A percentile compares a stretch with the other conserved stretches of the same genome.
phyloP scores from a whole-genome alignment of 2,888 invertebrate genomes.

The Sclerodermus sp. region DNA sequence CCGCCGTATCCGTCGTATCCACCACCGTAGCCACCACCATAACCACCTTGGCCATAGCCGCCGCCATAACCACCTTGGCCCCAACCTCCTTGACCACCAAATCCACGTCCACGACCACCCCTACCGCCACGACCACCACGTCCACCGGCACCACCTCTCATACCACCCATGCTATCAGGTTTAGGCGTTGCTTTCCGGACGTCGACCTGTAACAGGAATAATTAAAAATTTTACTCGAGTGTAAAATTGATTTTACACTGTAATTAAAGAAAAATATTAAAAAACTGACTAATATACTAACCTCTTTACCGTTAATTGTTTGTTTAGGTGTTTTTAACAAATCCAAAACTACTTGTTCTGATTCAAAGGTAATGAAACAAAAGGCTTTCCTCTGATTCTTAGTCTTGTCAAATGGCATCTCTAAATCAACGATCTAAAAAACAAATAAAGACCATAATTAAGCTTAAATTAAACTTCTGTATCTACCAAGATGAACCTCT shows the following conservation, averaged over 20 bases:
- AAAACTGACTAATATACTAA: slow-evolving; percentile 50
- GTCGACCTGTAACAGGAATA: slow-evolving; percentile 73
- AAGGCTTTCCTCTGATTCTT: slow-evolving; percentile 96
- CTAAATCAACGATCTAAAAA: slow-evolving; percentile 87
- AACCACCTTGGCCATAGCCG: slow-evolving; percentile 70
- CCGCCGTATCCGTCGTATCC: slow-evolving; percentile 74
- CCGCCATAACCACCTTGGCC: slow-evolving; percentile 69
- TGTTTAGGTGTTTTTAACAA: slow-evolving; percentile 90
- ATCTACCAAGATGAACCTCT: too few relatives aligned
- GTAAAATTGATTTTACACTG: slow-evolving; percentile 1
- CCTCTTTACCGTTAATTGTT: slow-evolving; percentile 90
- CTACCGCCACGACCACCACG: slow-evolving; percentile 70
- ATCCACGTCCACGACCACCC: slow-evolving; percentile 61
- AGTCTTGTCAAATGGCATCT: slow-evolving; percentile 96
- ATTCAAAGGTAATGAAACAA: slow-evolving; percentile 97
- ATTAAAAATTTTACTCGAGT: slow-evolving; percentile 44
- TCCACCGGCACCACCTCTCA: slow-evolving; percentile 67
- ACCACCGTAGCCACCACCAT: slow-evolving; percentile 74
- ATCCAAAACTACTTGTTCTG: slow-evolving; percentile 91
- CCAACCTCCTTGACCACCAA: slow-evolving; percentile 59
- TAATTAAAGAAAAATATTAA: background rate
- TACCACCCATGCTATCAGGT: slow-evolving; percentile 72
- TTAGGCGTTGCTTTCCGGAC: slow-evolving; percentile 94
- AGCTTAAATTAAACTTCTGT: too few relatives aligned
- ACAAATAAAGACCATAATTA: slow-evolving; percentile 36